phyloP scores from a whole-genome alignment of 2,888 invertebrate species.

The Noctua janthina region DNA sequence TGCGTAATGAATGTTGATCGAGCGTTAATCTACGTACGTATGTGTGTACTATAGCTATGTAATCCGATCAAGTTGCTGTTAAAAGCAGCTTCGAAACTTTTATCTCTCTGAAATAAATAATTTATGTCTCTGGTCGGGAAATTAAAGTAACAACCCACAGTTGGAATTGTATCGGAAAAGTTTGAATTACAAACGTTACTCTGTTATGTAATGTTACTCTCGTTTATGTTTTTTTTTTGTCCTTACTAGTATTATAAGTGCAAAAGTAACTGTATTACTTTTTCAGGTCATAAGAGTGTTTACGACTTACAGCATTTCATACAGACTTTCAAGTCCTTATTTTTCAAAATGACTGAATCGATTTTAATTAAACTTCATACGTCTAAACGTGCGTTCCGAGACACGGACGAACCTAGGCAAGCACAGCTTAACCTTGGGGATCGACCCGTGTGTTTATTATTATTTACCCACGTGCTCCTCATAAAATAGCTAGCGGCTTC shows the following conservation, averaged over 20 bases:
- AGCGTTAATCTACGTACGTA: slow-evolving; percentile 3
- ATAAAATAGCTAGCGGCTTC: background rate
- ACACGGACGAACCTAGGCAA: no score
- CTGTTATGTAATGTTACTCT: background rate
- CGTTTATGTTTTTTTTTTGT: no score
- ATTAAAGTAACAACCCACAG: slow-evolving; percentile 7
- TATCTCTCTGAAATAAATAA: slow-evolving; percentile 22
- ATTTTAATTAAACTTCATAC: no score
- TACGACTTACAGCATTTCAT: no score
- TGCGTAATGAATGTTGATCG: slow-evolving; percentile 19
- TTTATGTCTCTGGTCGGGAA: background rate
- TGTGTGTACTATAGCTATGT: background rate
- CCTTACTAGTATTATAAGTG: background rate
- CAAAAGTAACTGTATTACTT: background rate
- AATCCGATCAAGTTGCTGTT: slow-evolving; percentile 10
- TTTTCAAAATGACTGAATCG: no score
- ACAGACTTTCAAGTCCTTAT: no score
- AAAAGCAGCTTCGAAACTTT: slow-evolving; percentile 24
- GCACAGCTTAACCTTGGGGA: background rate
- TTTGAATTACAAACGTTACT: slow-evolving; percentile 9
- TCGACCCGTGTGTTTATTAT: background rate
- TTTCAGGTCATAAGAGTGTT: background rate
- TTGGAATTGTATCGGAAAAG: slow-evolving; percentile 21
- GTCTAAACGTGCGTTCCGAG: no score
- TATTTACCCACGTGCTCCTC: background rate